Conservation (phyloP, 2,797 vertebrate species). For the Pangasius mekongensis region DNA sequence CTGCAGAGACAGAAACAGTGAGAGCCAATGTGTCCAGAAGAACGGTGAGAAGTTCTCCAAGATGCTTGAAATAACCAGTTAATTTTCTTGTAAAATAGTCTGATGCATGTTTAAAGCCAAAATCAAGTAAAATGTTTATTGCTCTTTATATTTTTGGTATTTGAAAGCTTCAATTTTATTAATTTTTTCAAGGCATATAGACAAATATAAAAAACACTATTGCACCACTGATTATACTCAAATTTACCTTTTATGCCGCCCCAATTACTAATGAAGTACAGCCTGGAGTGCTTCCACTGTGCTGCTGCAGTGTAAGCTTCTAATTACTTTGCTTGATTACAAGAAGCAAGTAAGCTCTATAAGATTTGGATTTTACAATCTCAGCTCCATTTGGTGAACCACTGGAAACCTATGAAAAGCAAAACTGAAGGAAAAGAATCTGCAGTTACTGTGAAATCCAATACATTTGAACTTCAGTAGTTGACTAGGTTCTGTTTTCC, state of each 20-base stretch:
- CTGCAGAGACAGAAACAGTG: neutral
- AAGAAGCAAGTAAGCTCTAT: neutral
- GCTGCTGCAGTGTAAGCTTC: neutral
- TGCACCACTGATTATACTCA: neutral
- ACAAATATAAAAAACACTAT: neutral
- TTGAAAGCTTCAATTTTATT: neutral
- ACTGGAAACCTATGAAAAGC: neutral
- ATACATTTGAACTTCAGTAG: neutral
- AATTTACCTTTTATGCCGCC: neutral
- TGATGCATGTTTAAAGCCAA: neutral
- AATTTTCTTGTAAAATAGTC: neutral
- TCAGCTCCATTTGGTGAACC: slow-evolving; percentile 1
- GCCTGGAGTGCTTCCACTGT: neutral
- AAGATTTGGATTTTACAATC: neutral
- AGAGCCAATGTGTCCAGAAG: neutral
- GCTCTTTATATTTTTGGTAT: neutral
- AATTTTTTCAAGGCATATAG: neutral
- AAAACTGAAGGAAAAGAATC: neutral
- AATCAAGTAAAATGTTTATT: neutral
- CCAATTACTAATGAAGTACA: slow-evolving; percentile 1
- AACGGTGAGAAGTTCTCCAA: neutral
- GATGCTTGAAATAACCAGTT: neutral
- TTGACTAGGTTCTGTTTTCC: neutral
- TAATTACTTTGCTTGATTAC: neutral
- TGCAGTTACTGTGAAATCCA: slow-evolving; percentile 37